Percentiles rank a stretch among this genome's conserved stretches.
Conservation (phyloP, 2,888 invertebrate species). For the Drosophila robusta region DNA sequence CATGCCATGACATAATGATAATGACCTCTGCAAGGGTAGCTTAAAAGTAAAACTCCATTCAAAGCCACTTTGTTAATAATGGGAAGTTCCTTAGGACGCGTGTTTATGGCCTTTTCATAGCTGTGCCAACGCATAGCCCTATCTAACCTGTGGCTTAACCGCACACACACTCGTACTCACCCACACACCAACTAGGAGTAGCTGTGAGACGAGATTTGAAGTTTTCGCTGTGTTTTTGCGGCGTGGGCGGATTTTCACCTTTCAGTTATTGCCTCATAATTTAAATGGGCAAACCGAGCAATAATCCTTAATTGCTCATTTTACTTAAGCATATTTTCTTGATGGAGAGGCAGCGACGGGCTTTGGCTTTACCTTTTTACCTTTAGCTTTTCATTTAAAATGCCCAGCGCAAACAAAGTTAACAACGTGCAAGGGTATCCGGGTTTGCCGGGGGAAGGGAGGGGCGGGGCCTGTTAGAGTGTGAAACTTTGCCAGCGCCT, state of each 20-base stretch:
- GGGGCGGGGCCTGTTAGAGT: conserved; percentile 25
- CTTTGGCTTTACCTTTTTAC: conserved; percentile 40
- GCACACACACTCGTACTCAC: neutral
- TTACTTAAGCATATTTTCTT: conserved; percentile 75
- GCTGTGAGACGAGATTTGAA: conserved; percentile 45
- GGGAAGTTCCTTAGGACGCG: neutral
- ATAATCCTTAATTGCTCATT: conserved; percentile 80
- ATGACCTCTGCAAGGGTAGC: neutral
- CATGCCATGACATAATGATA: neutral
- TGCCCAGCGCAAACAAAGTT: conserved; percentile 76
- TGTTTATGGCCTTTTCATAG: conserved; percentile 5
- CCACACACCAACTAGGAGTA: conserved; percentile 3
- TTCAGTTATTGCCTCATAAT: conserved; percentile 64
- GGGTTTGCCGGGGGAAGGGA: neutral
- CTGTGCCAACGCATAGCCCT: conserved; percentile 5
- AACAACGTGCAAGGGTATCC: conserved; percentile 24
- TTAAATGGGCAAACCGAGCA: conserved; percentile 73
- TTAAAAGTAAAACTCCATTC: neutral
- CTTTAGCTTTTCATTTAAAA: conserved; percentile 70
- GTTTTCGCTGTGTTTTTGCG: conserved; percentile 30
- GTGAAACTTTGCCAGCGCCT: conserved; percentile 61
- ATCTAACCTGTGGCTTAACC: conserved; percentile 27
- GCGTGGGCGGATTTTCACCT: conserved; percentile 29
- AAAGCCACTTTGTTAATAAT: conserved; percentile 3
- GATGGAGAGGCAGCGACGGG: conserved; percentile 7